Evolutionary conservation across 2,113 vertebrate genomes (phyloP).

Genomic region (Crotalus horridus): DNA sequence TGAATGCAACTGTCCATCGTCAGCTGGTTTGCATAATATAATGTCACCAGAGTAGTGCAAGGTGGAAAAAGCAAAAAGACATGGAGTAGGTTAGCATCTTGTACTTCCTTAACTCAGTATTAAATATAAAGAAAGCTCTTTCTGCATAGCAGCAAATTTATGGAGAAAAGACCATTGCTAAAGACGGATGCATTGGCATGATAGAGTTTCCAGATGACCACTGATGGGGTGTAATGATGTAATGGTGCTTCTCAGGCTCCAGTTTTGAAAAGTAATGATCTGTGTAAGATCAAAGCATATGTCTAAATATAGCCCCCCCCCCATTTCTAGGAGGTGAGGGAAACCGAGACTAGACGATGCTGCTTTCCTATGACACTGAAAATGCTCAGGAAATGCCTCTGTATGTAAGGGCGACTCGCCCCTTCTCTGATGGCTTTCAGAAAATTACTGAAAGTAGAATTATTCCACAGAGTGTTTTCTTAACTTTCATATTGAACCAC

Average conservation of each 20-base stretch:
- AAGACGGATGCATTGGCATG: background rate
- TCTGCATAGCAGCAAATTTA: background rate
- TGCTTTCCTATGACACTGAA: background rate
- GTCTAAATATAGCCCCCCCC: background rate
- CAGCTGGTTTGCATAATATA: background rate
- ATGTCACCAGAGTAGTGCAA: background rate
- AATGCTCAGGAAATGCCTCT: background rate
- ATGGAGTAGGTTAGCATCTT: background rate
- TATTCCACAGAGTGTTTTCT: background rate
- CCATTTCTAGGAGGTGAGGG: background rate
- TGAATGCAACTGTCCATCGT: background rate
- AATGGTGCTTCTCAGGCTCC: background rate
- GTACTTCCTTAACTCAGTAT: background rate
- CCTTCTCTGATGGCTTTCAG: background rate
- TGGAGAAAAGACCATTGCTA: background rate
- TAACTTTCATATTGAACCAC: background rate
- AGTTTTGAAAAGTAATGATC: background rate
- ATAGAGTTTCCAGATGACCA: background rate
- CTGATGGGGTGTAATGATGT: too few species aligned
- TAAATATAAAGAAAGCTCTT: background rate
- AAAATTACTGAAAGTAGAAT: background rate
- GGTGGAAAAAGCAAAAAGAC: background rate
- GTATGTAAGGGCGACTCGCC: background rate
- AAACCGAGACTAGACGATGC: background rate
- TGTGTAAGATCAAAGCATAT: background rate